phyloP scores from a whole-genome alignment of 2,113 vertebrate genomes.

The Laterallus jamaicensis region DNA sequence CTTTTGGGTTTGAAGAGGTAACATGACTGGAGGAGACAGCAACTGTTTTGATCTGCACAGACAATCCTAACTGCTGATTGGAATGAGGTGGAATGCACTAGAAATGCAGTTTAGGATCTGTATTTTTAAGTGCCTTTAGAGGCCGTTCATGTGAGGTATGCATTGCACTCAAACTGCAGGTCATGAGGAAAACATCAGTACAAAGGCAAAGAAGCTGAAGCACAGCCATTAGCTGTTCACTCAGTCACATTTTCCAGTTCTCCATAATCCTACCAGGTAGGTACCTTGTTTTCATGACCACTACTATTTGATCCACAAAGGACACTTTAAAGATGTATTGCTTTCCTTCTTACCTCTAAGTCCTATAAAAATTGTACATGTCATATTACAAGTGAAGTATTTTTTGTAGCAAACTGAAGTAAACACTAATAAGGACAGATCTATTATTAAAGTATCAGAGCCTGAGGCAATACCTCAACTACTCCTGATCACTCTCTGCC shows the following conservation, averaged over 20 bases:
- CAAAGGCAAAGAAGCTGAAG: neutral
- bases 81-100: neutral
- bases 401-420: neutral
- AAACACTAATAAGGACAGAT: neutral
- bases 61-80: neutral
- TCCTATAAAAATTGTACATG: neutral
- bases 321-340: neutral
- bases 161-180: neutral
- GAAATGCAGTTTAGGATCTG: neutral
- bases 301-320: neutral
- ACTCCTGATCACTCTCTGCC: rapidly evolving
- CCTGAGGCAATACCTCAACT: neutral
- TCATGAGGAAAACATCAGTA: neutral
- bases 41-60: neutral
- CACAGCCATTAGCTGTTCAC: neutral
- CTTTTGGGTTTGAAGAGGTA: neutral
- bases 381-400: neutral
- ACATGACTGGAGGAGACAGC: neutral
- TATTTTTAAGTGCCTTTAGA: neutral
- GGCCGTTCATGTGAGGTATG: neutral
- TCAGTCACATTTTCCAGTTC: neutral
- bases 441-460: neutral
- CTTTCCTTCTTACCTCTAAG: neutral
- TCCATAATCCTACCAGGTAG: neutral
- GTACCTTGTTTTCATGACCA: neutral